A percentile compares a stretch with the other conserved stretches of the same genome.
These are phyloP conservation scores for Argynnis bischoffii DNA, from an alignment of 2,888 invertebrate genomes.

Conservation along the genomic window DNA sequence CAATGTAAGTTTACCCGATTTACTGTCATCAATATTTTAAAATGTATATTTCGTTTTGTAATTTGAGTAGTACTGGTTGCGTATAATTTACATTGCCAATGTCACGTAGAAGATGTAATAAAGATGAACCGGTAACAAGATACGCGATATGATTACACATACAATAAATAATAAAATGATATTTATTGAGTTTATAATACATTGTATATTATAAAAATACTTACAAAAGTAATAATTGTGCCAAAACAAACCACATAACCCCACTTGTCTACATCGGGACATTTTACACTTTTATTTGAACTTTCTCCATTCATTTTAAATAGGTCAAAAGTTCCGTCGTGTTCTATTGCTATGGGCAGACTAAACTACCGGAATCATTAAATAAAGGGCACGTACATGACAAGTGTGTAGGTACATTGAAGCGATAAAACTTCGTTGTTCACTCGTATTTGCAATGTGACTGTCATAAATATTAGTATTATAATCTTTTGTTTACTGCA, in stretches of 20 bases:
- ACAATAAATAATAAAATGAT: no score
- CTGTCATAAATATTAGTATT: neutral
- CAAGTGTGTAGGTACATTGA: neutral
- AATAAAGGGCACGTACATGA: conserved; percentile 20
- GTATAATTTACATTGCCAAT: no score
- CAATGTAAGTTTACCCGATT: no score
- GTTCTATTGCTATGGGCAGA: conserved; percentile 18
- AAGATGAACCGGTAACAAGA: no score
- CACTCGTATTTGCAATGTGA: conserved; percentile 9
- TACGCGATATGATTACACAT: no score
- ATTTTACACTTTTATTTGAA: conserved; percentile 36
- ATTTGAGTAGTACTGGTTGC: no score
- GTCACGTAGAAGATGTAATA: no score
- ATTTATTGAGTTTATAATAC: no score
- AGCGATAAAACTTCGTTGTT: conserved; percentile 28
- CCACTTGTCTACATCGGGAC: conserved; percentile 67
- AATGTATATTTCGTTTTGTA: no score
- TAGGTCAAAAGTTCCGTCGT: conserved; percentile 15
- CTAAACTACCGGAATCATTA: conserved; percentile 28
- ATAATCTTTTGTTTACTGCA: conserved; percentile 10
- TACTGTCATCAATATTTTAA: no score
- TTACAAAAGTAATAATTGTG: conserved; percentile 84
- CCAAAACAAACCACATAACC: conserved; percentile 86
- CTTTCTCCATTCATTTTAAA: conserved; percentile 32
- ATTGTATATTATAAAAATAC: conserved; percentile 47